phyloP scores from a whole-genome alignment of 2,113 vertebrate genomes.

The Raja brachyura region DNA sequence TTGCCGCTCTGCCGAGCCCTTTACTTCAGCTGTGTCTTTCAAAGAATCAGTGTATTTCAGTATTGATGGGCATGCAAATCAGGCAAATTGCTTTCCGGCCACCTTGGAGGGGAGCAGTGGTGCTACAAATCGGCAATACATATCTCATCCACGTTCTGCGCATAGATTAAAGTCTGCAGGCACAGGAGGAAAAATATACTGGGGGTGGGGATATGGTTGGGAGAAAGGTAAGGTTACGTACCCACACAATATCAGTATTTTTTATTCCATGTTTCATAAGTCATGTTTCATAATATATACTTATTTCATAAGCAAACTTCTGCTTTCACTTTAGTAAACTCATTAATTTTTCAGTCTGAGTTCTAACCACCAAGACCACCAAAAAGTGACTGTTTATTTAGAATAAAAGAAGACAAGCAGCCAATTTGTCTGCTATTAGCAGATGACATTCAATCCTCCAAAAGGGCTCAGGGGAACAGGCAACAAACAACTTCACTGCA shows the following conservation, averaged over 20 bases:
- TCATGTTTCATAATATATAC: not conserved
- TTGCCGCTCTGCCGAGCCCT: not conserved
- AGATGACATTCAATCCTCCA: not conserved
- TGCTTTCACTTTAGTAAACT: not conserved
- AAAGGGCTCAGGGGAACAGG: not conserved
- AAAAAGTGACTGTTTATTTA: not conserved
- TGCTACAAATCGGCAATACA: not conserved
- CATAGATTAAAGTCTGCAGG: not conserved
- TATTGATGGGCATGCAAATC: not conserved
- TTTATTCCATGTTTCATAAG: too few species aligned
- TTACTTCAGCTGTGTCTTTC: not conserved
- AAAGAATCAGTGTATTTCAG: not conserved
- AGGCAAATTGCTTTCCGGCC: not conserved
- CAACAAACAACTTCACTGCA: not conserved
- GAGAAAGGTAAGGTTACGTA: not conserved
- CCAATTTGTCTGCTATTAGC: not conserved
- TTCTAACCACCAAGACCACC: not conserved
- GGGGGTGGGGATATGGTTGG: too few species aligned
- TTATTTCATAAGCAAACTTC: not conserved
- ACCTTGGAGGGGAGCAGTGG: not conserved
- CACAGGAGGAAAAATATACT: not conserved
- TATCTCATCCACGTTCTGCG: not conserved
- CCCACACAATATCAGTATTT: not conserved
- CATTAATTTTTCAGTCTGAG: not conserved
- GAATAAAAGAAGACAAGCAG: slow-evolving; percentile 13